A percentile compares a stretch with the other conserved stretches of the same genome.
Conservation (phyloP, 2,113 vertebrate genomes). For the Mystacornis crossleyi region DNA sequence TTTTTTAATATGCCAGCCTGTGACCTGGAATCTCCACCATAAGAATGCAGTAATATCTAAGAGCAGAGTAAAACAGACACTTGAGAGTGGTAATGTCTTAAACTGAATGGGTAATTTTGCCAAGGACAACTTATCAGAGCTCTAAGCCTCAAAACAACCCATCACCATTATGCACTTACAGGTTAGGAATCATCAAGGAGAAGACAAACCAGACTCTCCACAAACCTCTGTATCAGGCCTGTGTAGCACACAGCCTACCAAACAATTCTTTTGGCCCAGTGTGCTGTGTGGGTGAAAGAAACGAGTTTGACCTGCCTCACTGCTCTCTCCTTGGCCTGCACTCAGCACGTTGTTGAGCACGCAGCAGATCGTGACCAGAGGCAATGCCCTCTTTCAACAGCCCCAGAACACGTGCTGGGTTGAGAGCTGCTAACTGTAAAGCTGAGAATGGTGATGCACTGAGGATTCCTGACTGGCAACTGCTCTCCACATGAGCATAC, state of each 20-base stretch:
- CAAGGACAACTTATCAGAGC: background rate
- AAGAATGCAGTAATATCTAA: background rate
- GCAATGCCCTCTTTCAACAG: background rate
- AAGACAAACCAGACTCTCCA: background rate
- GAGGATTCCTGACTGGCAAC: background rate
- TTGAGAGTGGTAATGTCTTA: background rate
- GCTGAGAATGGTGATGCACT: background rate
- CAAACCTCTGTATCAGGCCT: background rate
- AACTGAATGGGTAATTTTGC: background rate
- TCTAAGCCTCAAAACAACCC: background rate
- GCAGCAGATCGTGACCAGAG: background rate
- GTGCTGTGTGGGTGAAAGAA: conserved; percentile 5
- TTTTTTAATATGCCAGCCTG: background rate
- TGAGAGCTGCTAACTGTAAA: background rate
- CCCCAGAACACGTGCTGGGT: background rate
- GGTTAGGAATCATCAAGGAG: background rate
- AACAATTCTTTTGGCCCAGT: background rate
- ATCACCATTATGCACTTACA: background rate
- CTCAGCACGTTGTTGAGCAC: background rate
- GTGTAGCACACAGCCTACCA: background rate
- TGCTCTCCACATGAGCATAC: background rate
- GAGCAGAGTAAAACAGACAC: background rate
- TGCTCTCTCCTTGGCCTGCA: background rate
- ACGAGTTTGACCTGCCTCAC: conserved; percentile 29
- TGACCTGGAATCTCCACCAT: background rate